A percentile compares a stretch with the other conserved stretches of the same genome.
Evolutionary conservation across 2,113 vertebrate species (phyloP).

Genomic region (Telmatochromis sp.): DNA sequence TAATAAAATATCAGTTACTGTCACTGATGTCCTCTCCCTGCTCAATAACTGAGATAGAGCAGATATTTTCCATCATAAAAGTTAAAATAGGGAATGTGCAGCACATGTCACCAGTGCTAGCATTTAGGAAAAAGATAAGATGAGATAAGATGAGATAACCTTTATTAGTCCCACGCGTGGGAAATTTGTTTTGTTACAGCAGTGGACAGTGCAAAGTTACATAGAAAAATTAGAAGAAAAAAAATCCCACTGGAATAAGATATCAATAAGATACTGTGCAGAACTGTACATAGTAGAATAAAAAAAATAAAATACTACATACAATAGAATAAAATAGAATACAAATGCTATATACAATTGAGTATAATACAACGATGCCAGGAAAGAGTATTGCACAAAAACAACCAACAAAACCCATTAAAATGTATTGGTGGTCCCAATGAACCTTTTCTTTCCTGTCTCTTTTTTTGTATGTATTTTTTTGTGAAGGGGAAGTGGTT

Average conservation of each 20-base stretch:
- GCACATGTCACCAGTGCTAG: accelerated
- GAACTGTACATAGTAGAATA: neutral
- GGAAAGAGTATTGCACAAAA: neutral
- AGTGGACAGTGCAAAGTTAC: neutral
- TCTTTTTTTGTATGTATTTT: neutral
- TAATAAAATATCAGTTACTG: neutral
- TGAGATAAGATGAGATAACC: neutral
- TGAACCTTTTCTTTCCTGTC: neutral
- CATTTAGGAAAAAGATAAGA: neutral
- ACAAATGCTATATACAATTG: neutral
- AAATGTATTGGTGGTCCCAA: neutral
- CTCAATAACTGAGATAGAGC: neutral
- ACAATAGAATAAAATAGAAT: neutral
- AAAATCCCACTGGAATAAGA: neutral
- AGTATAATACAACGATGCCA: accelerated
- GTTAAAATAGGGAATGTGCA: accelerated
- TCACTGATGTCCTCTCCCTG: neutral
- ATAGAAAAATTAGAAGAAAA: neutral
- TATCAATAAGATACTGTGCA: neutral
- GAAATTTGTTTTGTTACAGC: neutral
- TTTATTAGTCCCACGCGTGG: neutral
- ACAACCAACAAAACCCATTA: neutral
- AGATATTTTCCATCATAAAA: neutral
- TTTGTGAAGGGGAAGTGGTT: neutral
- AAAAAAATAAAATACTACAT: neutral